These are phyloP conservation scores for Charanyca ferruginea DNA, from an alignment of 2,888 invertebrate genomes.

Conservation along the genomic window DNA sequence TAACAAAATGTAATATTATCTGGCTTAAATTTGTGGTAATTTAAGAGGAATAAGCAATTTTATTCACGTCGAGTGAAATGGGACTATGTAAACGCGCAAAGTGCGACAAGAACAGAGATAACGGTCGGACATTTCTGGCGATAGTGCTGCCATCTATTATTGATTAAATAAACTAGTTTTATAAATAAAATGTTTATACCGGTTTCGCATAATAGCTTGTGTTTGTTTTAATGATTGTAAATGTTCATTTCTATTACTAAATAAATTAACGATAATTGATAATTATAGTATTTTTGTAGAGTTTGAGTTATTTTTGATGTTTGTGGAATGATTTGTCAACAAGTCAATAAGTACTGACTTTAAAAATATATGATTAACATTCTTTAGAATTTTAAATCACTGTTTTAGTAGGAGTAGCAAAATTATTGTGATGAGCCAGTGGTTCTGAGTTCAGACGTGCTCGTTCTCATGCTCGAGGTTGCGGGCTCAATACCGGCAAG, in stretches of 20 bases:
- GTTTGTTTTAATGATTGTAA: not conserved
- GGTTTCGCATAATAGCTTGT: slow-evolving; percentile 1
- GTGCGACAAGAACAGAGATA: slow-evolving; percentile 32
- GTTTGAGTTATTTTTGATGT: not conserved
- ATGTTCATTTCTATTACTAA: not conserved
- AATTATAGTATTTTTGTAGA: not conserved
- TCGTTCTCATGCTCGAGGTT: no score
- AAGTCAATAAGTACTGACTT: no score
- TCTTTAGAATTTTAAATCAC: not conserved
- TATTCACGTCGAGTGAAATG: slow-evolving; percentile 5
- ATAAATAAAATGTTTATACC: not conserved
- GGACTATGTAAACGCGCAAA: not conserved
- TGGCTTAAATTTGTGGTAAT: not conserved
- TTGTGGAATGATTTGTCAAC: not conserved
- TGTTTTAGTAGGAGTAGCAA: not conserved
- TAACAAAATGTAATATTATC: not conserved
- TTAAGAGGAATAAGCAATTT: slow-evolving; percentile 1
- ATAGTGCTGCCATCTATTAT: slow-evolving; percentile 41
- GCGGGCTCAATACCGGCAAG: no score
- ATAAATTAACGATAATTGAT: not conserved
- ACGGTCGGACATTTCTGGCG: slow-evolving; percentile 2
- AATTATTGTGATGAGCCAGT: no score
- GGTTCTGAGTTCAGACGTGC: no score
- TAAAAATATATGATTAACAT: no score
- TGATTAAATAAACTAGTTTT: slow-evolving; percentile 11